Percentiles rank a stretch among this genome's conserved stretches.
These are phyloP conservation scores for Cryptus viduatorius DNA, from an alignment of 2,888 invertebrate genomes.

Conservation along the genomic window DNA sequence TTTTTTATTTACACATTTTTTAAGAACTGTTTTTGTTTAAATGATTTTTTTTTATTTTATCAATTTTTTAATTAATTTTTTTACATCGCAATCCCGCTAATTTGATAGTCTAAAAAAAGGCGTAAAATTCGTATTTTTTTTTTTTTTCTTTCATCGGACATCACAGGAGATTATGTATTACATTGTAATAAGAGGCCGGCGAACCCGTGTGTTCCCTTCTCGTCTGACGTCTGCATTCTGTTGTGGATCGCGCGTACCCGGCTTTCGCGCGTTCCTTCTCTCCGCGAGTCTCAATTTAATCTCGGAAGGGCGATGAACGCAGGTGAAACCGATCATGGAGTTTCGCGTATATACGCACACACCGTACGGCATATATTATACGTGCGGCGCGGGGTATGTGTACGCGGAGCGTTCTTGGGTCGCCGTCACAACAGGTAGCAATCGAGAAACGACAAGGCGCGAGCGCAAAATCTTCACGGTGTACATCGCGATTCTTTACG, in stretches of 20 bases:
- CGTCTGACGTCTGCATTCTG: conserved; percentile 21
- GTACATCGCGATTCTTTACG: background rate
- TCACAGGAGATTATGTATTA: conserved; percentile 16
- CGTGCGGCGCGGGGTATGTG: conserved; percentile 1
- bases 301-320: conserved; percentile 51
- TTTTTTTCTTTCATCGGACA: background rate
- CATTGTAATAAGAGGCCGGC: conserved; percentile 31
- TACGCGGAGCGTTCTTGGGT: conserved; percentile 35
- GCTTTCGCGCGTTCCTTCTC: conserved; percentile 38
- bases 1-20: background rate
- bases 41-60: too few relatives aligned
- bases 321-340: conserved; percentile 53
- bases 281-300: conserved; percentile 45
- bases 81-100: too few relatives aligned
- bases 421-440: conserved; percentile 68
- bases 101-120: too few relatives aligned
- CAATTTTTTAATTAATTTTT: too few relatives aligned
- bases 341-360: conserved; percentile 23
- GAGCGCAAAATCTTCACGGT: conserved; percentile 34
- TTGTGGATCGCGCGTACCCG: background rate
- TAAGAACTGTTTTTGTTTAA: too few relatives aligned
- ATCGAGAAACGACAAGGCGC: conserved; percentile 27
- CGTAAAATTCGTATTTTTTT: background rate
- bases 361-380: conserved; percentile 1
- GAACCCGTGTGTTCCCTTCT: conserved; percentile 1